Evolutionary conservation across 2,888 invertebrate species (phyloP), one percentile per base, ranked within the genome.

Genomic region (Heliothis peltigera): DNA sequence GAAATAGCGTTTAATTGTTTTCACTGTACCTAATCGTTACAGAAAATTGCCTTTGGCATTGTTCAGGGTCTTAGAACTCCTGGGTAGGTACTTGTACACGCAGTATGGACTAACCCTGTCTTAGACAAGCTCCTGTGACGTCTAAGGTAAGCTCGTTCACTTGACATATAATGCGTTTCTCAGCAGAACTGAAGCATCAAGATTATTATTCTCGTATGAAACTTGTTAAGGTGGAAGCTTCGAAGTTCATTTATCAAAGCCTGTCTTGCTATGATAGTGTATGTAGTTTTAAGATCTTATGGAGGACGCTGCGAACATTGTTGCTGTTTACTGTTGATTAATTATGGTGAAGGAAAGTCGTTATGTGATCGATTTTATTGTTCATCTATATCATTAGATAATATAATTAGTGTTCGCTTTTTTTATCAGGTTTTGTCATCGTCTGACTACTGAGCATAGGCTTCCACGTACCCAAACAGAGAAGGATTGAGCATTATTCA

Each of bases 201-300:
- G 51, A 7, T 39, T 46, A 39, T 59, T 18, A 28, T 44, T 51
- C 18, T 47, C 28, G 15, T n/a, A 19, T 35, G 21, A 51, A 69
- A 46, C 70, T 46, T 5, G 70, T 49, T 58, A 69, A 4, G 8
- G 22, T 57, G 49, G 18, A 18, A 42, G 28, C 47, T 21, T 22
- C 12, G 10, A 28, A 19, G 25, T 10, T 57, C 25, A 6, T 21
- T 35, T 39, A 28, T 22, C 49, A 39, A 68, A 15, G 17, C 18
- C 19, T 39, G 18, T 22, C 12, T 35, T 15, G 17, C 25, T 6
- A 6, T 15, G 12, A 32, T 32, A 32, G 32, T 32, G 32, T 32
- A 1, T 12, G 32, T 32, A 0, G 32, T 32, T 32, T 28, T 32
- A 10, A 32, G 32, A n/a, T n/a, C n/a, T n/a, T n/a, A n/a, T n/a